Evolutionary conservation across 64 coral and sea anemone genomes (phyloP), one percentile per base, ranked within the genome.

Genomic region (Dendronephthya gigantea): DNA sequence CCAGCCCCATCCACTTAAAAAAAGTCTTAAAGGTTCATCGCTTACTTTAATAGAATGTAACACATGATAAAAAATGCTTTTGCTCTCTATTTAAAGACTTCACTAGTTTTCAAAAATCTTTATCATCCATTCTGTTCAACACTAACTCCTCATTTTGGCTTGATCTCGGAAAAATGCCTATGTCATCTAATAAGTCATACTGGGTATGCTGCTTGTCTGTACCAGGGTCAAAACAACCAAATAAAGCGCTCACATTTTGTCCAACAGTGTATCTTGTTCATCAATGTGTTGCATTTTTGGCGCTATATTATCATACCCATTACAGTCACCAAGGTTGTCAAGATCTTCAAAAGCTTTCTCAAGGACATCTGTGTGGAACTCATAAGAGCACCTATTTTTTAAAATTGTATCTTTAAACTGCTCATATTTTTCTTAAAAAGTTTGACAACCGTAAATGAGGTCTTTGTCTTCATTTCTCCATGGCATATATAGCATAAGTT

Each of bases 231-330:
- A 70, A 70, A n/a, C 66, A 70, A 25, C 66, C 66, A 70, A 70
- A 70, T n/a, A 70, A 31, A 25, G 6, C 88, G 83, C 84, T 91
- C 25, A 41, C 68, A 75, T 91, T 91, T 40, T 82, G 35, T 23
- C 83, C 59, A 9, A 30, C 38, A 48, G 33, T 69, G 19, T 19
- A 82, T 91, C 90, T 68, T 91, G 85, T 56, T 87, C 79, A 87
- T 91, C 86, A 48, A 65, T 87, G 68, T 91, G 90, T 91, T 91
- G 75, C 65, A 85, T 27, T 68, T 91, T 91, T 83, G 85, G 90
- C 29, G 86, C 86, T 40, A 84, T 59, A n/a, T n/a, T n/a, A 90
- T 70, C 48, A 50, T 50, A 50, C 16, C 48, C 16, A 50, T 50
- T 16, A 50, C 48, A 50, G 7, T n/a, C n/a, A n/a, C 16, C 48